Conservation (phyloP, 2,797 vertebrate species). For the Enoplosus armatus region DNA sequence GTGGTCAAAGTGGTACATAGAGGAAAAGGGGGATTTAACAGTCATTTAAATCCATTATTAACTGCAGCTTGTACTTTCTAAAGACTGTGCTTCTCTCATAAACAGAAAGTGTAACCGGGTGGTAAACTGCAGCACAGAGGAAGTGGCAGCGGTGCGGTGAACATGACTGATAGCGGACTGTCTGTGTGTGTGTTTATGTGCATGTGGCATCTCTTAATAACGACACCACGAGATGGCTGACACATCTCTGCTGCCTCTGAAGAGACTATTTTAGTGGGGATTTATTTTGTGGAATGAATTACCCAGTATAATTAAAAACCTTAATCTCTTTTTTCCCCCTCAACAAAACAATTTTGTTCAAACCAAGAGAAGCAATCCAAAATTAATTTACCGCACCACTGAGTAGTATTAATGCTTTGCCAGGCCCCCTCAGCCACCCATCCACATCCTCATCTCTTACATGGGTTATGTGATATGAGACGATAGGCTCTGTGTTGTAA, state of each 20-base stretch:
- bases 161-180: constrained; percentile 56
- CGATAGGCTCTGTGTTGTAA: constrained; percentile 77
- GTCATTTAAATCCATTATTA: constrained; percentile 42
- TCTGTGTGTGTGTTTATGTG: constrained; percentile 36
- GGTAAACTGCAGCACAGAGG: constrained; percentile 47
- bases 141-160: constrained; percentile 36
- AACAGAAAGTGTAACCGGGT: constrained; percentile 53
- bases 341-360: constrained; percentile 87
- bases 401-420: constrained; percentile 85
- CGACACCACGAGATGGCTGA: constrained; percentile 63
- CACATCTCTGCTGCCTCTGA: constrained; percentile 70
- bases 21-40: constrained; percentile 22
- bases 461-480: constrained; percentile 71
- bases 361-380: constrained; percentile 86
- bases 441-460: constrained; percentile 64
- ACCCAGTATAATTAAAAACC: constrained; percentile 86
- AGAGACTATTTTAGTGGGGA: constrained; percentile 75
- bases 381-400: constrained; percentile 88
- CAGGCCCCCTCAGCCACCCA: constrained; percentile 57
- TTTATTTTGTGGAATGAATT: constrained; percentile 87
- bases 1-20: constrained; percentile 20
- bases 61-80: constrained; percentile 2
- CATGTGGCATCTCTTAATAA: constrained; percentile 73
- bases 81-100: constrained; percentile 31
- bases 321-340: constrained; percentile 84